Conservation (phyloP, 2,113 vertebrate species). For the Hypomesus transpacificus region DNA sequence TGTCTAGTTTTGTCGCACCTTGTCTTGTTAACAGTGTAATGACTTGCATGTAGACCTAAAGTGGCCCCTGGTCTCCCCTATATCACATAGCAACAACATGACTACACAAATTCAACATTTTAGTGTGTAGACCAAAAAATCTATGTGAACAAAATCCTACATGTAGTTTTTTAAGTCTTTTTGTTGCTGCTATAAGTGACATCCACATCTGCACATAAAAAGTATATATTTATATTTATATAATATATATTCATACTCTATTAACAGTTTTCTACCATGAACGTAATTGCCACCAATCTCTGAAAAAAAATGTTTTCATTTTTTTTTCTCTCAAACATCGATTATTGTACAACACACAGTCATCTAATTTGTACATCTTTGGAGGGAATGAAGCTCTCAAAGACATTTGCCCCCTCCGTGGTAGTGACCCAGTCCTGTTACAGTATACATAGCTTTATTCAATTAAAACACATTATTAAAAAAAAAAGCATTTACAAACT, state of each 20-base stretch:
- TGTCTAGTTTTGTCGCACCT: constrained; percentile 58
- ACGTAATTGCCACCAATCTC: constrained; percentile 67
- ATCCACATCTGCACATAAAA: constrained; percentile 80
- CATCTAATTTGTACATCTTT: constrained; percentile 71
- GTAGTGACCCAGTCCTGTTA: constrained; percentile 40
- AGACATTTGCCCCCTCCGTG: constrained; percentile 39
- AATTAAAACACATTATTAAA: constrained; percentile 61
- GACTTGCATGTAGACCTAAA: constrained; percentile 30
- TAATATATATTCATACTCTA: constrained; percentile 82
- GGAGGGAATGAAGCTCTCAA: constrained; percentile 59
- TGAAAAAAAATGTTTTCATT: constrained; percentile 37
- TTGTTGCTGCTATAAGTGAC: constrained; percentile 77
- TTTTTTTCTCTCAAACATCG: constrained; percentile 58
- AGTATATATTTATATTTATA: constrained; percentile 82
- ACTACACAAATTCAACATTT: constrained; percentile 74
- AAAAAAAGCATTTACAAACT: constrained; percentile 75
- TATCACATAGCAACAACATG: constrained; percentile 74
- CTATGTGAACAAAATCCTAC: constrained; percentile 71
- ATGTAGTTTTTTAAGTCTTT: constrained; percentile 62
- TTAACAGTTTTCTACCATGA: constrained; percentile 79
- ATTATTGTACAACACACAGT: constrained; percentile 75
- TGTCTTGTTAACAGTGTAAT: constrained; percentile 36
- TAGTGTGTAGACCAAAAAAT: constrained; percentile 68
- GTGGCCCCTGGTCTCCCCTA: constrained; percentile 68
- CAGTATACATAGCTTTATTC: constrained; percentile 55